Evolutionary conservation across 1,140 invertebrate genomes (phyloP).

Genomic region (Bactericera cockerelli): DNA sequence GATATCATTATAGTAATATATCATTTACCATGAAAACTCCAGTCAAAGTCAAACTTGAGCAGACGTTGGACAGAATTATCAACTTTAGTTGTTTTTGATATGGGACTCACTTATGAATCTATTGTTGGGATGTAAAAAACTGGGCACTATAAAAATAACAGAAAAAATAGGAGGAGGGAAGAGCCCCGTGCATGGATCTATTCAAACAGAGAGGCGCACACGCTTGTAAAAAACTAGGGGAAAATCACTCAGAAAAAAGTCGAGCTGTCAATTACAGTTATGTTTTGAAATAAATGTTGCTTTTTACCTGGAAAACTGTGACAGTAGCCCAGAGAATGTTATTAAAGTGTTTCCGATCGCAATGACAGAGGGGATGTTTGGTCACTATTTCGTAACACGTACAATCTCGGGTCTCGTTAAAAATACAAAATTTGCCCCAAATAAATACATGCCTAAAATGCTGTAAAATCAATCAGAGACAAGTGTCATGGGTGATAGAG

Average conservation of each 20-base stretch:
- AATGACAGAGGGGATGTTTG: slow-evolving; percentile 72
- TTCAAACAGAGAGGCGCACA: no score
- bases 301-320: slow-evolving; percentile 89
- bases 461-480: slow-evolving; percentile 37
- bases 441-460: slow-evolving; percentile 96
- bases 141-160: no score
- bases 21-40: no score
- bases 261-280: not conserved
- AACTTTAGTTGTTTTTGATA: no score
- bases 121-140: no score
- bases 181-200: no score
- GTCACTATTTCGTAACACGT: slow-evolving; percentile 77
- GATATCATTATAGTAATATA: no score
- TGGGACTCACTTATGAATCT: no score
- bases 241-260: not conserved
- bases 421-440: slow-evolving; percentile 99
- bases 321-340: slow-evolving; percentile 90
- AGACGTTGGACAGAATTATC: no score
- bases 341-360: slow-evolving; percentile 95
- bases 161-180: no score
- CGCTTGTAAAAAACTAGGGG: not conserved
- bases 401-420: slow-evolving; percentile 69
- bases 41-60: no score
- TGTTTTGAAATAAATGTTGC: not conserved
- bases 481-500: no score